phyloP scores from a whole-genome alignment of 2,113 vertebrate genomes.

The Lepisosteus osseus region DNA sequence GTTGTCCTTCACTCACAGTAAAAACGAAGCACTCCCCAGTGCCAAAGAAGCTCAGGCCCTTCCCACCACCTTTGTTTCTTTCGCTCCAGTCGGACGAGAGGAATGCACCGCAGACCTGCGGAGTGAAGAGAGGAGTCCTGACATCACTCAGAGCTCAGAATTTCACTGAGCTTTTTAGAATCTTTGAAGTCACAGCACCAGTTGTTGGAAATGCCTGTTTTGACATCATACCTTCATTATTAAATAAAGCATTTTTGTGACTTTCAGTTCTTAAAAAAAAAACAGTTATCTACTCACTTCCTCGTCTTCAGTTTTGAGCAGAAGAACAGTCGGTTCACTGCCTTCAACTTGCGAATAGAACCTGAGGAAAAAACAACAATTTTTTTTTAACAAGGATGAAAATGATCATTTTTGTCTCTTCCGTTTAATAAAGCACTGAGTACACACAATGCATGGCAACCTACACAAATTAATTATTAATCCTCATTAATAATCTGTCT shows the following conservation, averaged over 20 bases:
- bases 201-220: no score
- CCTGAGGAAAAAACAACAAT: constrained; percentile 42
- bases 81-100: constrained; percentile 74
- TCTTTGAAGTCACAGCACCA: no score
- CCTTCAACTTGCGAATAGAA: constrained; percentile 73
- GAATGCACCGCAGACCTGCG: constrained; percentile 77
- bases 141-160: background rate
- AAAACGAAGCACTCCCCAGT: constrained; percentile 85
- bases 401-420: no score
- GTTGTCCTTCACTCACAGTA: constrained; percentile 56
- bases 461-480: no score
- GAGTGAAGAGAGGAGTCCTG: background rate
- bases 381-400: background rate
- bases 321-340: constrained; percentile 66
- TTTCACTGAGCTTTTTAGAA: no score
- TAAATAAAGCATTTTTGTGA: no score
- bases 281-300: constrained; percentile 53
- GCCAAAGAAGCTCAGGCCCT: constrained; percentile 66
- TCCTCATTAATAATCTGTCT: no score
- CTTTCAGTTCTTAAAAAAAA: no score
- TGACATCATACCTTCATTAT: no score
- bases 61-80: constrained; percentile 55
- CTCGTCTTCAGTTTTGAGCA: constrained; percentile 69
- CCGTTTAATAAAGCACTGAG: no score
- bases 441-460: no score